Percentiles rank a stretch among this genome's conserved stretches.
These are phyloP conservation scores for Scaeva pyrastri DNA, from an alignment of 2,888 invertebrate species.

Conservation along the genomic window DNA sequence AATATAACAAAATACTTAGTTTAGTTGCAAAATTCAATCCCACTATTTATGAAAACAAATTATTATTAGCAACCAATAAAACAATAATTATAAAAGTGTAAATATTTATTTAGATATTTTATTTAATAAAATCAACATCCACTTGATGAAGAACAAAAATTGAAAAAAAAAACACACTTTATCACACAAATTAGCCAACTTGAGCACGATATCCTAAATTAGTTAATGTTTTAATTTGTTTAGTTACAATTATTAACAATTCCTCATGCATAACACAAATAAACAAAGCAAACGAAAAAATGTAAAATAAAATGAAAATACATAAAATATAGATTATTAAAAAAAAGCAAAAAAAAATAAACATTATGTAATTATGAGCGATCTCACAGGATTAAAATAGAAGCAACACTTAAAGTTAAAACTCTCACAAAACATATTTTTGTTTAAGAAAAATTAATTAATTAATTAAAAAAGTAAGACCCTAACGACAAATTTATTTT, in stretches of 20 bases:
- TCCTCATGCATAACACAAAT: conserved; percentile 39
- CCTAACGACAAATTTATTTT: conserved; percentile 76
- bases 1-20: conserved; percentile 15
- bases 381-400: conserved; percentile 73
- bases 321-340: conserved; percentile 43
- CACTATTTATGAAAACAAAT: conserved; percentile 44
- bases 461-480: conserved; percentile 61
- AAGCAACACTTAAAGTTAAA: conserved; percentile 55
- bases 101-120: conserved; percentile 14
- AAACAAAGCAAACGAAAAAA: conserved; percentile 74
- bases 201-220: conserved; percentile 62
- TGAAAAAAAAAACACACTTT: neutral
- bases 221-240: conserved; percentile 48
- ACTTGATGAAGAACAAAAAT: conserved; percentile 7
- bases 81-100: neutral
- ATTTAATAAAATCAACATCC: conserved; percentile 63
- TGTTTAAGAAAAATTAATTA: conserved; percentile 65
- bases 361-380: conserved; percentile 74
- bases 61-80: neutral
- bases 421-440: conserved; percentile 78
- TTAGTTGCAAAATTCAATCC: conserved; percentile 33
- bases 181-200: conserved; percentile 55
- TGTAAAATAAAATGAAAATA: conserved; percentile 72
- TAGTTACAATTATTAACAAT: conserved; percentile 7
- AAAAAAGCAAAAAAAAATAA: conserved; percentile 57